These are phyloP conservation scores for Lasiommata megera DNA, from an alignment of 2,888 invertebrate genomes.

Conservation along the genomic window DNA sequence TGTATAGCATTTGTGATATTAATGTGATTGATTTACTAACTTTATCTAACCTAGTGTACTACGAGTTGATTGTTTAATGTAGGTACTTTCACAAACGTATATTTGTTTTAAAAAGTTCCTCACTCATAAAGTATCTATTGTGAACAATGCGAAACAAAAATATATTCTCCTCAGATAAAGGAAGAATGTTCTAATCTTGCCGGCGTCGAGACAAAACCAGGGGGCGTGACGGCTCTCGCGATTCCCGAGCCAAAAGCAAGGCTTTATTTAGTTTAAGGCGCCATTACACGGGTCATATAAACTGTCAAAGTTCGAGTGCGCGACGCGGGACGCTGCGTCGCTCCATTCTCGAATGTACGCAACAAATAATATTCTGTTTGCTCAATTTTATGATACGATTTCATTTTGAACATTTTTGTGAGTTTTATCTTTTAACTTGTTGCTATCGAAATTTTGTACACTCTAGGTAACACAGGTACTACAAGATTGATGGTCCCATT, in stretches of 20 bases:
- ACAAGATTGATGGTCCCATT: too few species aligned
- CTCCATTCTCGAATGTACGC: constrained; percentile 39
- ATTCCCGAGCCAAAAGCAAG: constrained; percentile 70
- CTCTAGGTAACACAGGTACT: too few species aligned
- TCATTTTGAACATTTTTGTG: neutral
- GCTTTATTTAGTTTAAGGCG: constrained; percentile 78
- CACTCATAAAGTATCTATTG: constrained; percentile 13
- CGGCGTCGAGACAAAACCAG: constrained; percentile 59
- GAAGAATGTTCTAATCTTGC: constrained; percentile 57
- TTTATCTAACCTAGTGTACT: too few species aligned
- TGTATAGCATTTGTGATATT: too few species aligned
- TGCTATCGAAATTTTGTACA: neutral
- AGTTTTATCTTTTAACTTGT: neutral
- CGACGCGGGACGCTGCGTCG: constrained; percentile 51
- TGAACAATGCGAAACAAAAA: constrained; percentile 17
- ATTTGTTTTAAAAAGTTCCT: neutral
- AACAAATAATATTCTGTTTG: constrained; percentile 5
- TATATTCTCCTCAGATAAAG: constrained; percentile 27
- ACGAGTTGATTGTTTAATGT: neutral
- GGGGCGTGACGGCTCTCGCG: constrained; percentile 51
- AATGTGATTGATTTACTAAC: too few species aligned
- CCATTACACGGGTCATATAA: constrained; percentile 81
- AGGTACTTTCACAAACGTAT: neutral
- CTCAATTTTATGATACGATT: neutral
- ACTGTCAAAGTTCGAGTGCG: constrained; percentile 74